Evolutionary conservation across 2,113 vertebrate species (phyloP).

Genomic region (Marmota monax): DNA sequence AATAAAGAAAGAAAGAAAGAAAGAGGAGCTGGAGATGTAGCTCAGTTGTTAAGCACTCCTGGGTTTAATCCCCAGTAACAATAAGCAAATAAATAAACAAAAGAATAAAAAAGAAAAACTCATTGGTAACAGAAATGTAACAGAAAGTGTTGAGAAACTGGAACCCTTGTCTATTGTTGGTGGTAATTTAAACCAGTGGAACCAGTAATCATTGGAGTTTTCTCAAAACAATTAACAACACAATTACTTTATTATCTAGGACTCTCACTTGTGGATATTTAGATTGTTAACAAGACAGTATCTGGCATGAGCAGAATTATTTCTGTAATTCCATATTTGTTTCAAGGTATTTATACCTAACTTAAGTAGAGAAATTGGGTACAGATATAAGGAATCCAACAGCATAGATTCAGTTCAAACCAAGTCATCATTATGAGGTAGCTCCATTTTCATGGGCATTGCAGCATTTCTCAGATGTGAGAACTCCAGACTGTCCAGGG

Average conservation of each 20-base stretch:
- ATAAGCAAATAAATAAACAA: too few relatives aligned
- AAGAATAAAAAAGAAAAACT: not conserved
- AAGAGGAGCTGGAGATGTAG: too few relatives aligned
- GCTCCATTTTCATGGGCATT: not conserved
- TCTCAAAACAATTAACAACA: not conserved
- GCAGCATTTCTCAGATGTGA: not conserved
- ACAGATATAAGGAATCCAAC: not conserved
- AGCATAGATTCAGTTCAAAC: slow-evolving; percentile 1
- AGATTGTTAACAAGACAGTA: not conserved
- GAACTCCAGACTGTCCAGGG: not conserved
- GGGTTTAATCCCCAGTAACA: too few relatives aligned
- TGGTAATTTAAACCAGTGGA: not conserved
- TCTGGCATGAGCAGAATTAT: not conserved
- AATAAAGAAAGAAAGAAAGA: too few relatives aligned
- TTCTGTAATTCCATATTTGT: not conserved
- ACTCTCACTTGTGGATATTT: not conserved
- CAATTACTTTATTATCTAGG: not conserved
- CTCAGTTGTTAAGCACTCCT: too few relatives aligned
- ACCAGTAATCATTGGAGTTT: not conserved
- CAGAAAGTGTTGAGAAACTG: not conserved
- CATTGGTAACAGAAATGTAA: not conserved
- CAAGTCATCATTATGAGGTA: not conserved
- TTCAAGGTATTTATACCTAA: not conserved
- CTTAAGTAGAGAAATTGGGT: not conserved
- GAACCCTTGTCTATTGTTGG: not conserved